Base-by-base conservation (phyloP, 2,113 vertebrate species). In the Corythaeola cristata region DNA sequence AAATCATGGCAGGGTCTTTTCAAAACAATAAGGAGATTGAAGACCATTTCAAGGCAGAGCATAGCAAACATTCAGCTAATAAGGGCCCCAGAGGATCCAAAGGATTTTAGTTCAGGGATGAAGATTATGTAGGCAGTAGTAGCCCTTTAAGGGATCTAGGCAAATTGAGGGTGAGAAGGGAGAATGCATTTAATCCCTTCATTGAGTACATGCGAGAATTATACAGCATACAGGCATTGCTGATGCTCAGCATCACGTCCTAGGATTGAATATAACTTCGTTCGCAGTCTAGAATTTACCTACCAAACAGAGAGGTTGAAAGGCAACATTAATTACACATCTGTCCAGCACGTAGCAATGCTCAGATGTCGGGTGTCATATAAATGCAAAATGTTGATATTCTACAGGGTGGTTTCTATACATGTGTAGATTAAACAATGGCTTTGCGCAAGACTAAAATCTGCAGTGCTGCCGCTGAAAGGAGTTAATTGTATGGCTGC, bases 251-350 rank as follows among this genome's bases (percentile, higher is more conserved):
- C 53, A 59, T 84, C 84, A 77, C 79, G 12, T 90, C 7, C 85
- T 90, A 92, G 27, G 52, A 45, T 71, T 85, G 71, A 91, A 85
- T 68, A 78, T 69, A 88, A 95, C 86, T 95, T 97, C 1, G 8
- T 59, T 93, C 24, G 44, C 55, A 89, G 75, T 49, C 75, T 93
- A 95, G 94, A 94, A 96, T 96, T 96, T 96, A 95, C 91, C 85
- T 58, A 89, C 90, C 91, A 93, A 96, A 90, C 62, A 92, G 89
- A 96, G 74, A 86, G 50, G 78, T 67, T 84, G 91, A 96, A 90
- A 93, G 90, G 49, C 67, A 90, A 76, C 63, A 49, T 93, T 97
- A 96, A 97, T 97, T 96, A 95, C 88, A 94, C 90, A 78, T 90
- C 81, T 88, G 76, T 85, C 92, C 84, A 90, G 76, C 91, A 96